Conservation (phyloP, 2,113 vertebrate genomes). For the Clarias magur region DNA sequence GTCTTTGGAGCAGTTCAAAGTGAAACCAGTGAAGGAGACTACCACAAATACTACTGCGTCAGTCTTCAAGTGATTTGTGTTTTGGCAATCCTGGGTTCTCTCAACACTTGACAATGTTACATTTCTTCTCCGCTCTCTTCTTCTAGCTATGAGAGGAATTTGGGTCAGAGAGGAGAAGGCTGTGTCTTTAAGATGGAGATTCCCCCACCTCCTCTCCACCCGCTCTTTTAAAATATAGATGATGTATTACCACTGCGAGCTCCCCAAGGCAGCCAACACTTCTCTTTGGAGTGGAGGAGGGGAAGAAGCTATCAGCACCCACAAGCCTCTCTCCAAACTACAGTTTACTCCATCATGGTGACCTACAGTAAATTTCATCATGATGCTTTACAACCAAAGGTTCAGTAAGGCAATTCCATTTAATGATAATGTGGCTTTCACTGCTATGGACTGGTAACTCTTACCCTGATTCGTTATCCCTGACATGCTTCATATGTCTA, state of each 20-base stretch:
- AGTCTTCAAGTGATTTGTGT: slow-evolving; percentile 22
- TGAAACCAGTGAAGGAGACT: not conserved
- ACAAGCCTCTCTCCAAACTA: slow-evolving; percentile 16
- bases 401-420: not conserved
- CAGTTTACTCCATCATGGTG: not conserved
- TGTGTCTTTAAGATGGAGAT: slow-evolving; percentile 58
- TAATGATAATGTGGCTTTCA: slow-evolving; percentile 15
- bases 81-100: slow-evolving; percentile 28
- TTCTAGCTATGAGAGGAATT: slow-evolving; percentile 53
- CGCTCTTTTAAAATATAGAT: slow-evolving; percentile 61
- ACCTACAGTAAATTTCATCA: slow-evolving; percentile 1
- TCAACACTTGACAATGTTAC: slow-evolving; percentile 16
- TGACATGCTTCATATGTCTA: not conserved
- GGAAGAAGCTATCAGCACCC: slow-evolving; percentile 6
- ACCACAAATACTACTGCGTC: slow-evolving; percentile 22
- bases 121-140: slow-evolving; percentile 24
- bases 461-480: not conserved
- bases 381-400: slow-evolving; percentile 13
- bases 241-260: slow-evolving; percentile 55
- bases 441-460: not conserved
- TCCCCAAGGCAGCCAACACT: slow-evolving; percentile 48
- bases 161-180: slow-evolving; percentile 53
- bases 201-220: slow-evolving; percentile 49
- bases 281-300: slow-evolving; percentile 44
- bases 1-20: not conserved